Evolutionary conservation across 2,113 vertebrate genomes (phyloP), one percentile per base, ranked within the genome.

Genomic region (Sinosuthora webbiana): DNA sequence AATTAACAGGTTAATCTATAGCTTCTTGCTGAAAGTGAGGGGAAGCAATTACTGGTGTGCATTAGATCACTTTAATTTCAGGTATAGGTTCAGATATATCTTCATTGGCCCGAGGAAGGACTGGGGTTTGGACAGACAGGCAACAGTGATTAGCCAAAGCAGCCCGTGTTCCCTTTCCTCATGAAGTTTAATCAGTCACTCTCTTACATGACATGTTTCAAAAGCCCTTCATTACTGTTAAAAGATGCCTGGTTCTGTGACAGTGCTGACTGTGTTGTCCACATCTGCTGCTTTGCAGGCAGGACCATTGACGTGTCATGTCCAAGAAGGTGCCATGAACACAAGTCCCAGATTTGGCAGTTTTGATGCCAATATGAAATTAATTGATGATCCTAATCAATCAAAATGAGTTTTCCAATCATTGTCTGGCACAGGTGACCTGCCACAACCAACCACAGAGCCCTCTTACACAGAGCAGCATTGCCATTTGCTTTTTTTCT

Each of bases 1-100:
- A 93, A 97, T 93, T 94, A 97, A 90, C 84, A 94, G 93, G 93
- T 76, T 94, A 95, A 96, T 96, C 95, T 71, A 95, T 96, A 93
- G 83, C 60, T 92, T 71, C 86, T 96, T 73, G 83, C 89, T 95
- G 77, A 35, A 92, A 89, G 85, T 50, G 73, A 90, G 76, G 47
- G 52, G 47, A 91, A 93, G 90, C 93, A 93, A 92, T 95, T 94
- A 92, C 69, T 82, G 65, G 14, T 57, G 44, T 42, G 90, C 47
- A 90, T 93, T 92, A 92, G 93, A 93, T 93, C 88, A 87, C 92
- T 94, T 93, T 92, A 93, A 95, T 94, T 95, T 83, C 92, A 94
- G 89, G 49, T 91, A 23, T 64, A 57, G 0, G 1, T 69, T 89
- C 89, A 92, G 80, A 65, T 93, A 39, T 22, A 45, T 65, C 86